phyloP scores from a whole-genome alignment of 2,888 invertebrate species.

The Aporophyla nigra region DNA sequence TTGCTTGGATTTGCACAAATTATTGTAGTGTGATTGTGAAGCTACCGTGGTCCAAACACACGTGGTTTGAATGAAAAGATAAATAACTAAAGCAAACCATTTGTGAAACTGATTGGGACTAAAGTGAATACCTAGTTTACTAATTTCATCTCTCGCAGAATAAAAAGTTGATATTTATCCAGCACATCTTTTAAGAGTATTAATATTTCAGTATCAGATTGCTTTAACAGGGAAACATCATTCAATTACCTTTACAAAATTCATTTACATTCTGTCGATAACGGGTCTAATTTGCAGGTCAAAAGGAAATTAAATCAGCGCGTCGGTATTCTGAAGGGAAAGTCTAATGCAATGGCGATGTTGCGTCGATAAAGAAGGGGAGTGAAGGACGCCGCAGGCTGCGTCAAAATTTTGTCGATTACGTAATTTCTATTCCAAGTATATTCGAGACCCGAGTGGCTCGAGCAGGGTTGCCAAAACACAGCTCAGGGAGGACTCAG shows the following conservation, averaged over 20 bases:
- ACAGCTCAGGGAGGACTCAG: slow-evolving; percentile 56
- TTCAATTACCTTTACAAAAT: slow-evolving; percentile 53
- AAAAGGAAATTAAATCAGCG: slow-evolving; percentile 74
- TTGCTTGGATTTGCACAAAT: slow-evolving; percentile 75
- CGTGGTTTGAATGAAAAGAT: slow-evolving; percentile 1
- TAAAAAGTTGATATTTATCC: not conserved
- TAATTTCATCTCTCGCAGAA: not conserved
- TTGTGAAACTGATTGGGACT: not conserved
- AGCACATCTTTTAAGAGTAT: not conserved
- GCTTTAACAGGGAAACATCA: slow-evolving; percentile 26
- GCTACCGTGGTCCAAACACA: slow-evolving; percentile 9
- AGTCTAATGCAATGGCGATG: slow-evolving; percentile 73
- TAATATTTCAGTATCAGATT: slow-evolving; percentile 13
- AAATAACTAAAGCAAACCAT: not conserved
- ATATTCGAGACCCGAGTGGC: slow-evolving; percentile 69
- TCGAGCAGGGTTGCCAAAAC: slow-evolving; percentile 73
- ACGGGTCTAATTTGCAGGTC: slow-evolving; percentile 65
- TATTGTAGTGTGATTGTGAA: slow-evolving; percentile 45
- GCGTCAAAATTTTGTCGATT: slow-evolving; percentile 81
- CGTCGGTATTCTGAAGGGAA: slow-evolving; percentile 66
- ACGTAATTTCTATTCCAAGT: slow-evolving; percentile 85
- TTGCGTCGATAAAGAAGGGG: slow-evolving; percentile 76
- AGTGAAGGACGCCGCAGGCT: slow-evolving; percentile 69
- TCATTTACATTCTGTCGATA: slow-evolving; percentile 62
- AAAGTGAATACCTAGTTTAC: not conserved